These are phyloP conservation scores for Melanogrammus aeglefinus DNA, from an alignment of 2,797 vertebrate genomes.

Conservation along the genomic window DNA sequence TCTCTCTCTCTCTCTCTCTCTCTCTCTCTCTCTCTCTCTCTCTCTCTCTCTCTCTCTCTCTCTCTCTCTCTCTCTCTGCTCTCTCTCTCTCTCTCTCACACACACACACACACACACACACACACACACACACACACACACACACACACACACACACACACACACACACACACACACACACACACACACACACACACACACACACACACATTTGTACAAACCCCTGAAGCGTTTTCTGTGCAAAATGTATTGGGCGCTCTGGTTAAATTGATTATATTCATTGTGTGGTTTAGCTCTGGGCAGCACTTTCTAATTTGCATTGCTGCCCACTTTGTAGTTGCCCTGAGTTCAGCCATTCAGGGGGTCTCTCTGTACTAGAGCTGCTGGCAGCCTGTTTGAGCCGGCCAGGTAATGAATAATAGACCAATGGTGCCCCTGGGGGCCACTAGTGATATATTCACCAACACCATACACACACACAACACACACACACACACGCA, in stretches of 20 bases:
- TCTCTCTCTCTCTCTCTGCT: no score
- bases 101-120: background rate
- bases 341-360: background rate
- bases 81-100: no score
- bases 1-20: no score
- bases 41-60: no score
- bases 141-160: background rate
- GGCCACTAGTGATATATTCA: slow-evolving; percentile 13
- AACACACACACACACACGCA: no score
- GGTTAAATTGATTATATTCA: background rate
- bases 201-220: background rate
- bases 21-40: no score
- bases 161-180: background rate
- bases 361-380: slow-evolving; percentile 7
- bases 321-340: background rate
- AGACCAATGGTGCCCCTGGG: slow-evolving; percentile 21
- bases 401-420: slow-evolving; percentile 41
- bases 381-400: slow-evolving; percentile 11
- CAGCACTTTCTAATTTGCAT: background rate
- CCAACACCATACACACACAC: background rate
- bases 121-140: background rate
- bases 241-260: background rate
- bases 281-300: background rate
- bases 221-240: background rate
- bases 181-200: no score